These are phyloP conservation scores for Ylistrum balloti DNA, from an alignment of 1,140 invertebrate species.

Conservation along the genomic window DNA sequence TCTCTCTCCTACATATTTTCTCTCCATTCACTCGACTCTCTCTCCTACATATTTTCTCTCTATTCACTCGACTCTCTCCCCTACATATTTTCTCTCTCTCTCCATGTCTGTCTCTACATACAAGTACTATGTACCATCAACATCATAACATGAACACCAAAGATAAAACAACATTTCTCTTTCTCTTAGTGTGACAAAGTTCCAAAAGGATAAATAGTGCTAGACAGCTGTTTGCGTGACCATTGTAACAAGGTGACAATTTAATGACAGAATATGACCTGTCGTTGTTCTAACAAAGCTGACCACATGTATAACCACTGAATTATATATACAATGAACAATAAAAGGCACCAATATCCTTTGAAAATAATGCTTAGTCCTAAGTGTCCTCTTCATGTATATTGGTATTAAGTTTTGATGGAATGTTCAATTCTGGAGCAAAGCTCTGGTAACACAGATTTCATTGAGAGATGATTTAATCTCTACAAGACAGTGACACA, in stretches of 20 bases:
- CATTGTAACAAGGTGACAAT: conserved; percentile 21
- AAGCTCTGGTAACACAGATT: no score
- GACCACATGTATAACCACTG: neutral
- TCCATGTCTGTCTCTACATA: neutral
- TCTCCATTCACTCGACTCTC: no score
- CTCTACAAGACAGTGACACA: no score
- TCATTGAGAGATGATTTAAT: no score
- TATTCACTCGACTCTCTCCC: no score
- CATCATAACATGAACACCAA: neutral
- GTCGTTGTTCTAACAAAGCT: neutral
- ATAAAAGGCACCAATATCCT: neutral
- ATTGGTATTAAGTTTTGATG: neutral
- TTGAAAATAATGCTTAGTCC: neutral
- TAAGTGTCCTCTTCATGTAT: neutral
- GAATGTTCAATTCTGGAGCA: neutral
- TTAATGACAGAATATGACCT: neutral
- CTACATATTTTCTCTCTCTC: neutral
- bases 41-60: no score
- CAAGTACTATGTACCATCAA: neutral
- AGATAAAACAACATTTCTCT: neutral
- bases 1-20: no score
- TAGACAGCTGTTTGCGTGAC: neutral
- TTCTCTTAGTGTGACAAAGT: neutral
- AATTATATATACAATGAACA: neutral
- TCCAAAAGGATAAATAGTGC: neutral